Evolutionary conservation across 2,797 vertebrate species (phyloP), one percentile per base, ranked within the genome.

Genomic region (Chromobotia macracanthus): DNA sequence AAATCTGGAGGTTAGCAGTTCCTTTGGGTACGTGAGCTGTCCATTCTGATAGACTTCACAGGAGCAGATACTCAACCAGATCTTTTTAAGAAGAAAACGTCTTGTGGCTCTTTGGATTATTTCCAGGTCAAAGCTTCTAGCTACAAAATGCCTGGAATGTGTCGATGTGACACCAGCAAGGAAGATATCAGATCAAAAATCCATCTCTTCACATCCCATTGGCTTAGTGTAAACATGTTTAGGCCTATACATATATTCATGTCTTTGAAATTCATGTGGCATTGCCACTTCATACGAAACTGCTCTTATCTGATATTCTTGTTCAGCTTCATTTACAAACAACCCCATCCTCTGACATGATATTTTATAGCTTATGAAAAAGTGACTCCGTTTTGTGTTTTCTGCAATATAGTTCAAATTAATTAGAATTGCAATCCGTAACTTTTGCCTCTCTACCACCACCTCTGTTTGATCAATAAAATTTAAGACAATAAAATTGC

Each of bases 61-160:
- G 72, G 86, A 87, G 77, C 74, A 83, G 83, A 77, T 70, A 76
- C 80, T 90, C 56, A 65, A 15, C 11, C 11, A 23, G 56, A 10
- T 44, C 41, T 5, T 18, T n/a, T 18, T 51, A n/a, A 18, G 50
- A n/a, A n/a, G 15, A 51, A 63, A 63, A 63, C 61, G n/a, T 77
- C 53, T 80, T 66, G 55, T 35, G 77, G 58, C 18, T 64, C 70
- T 74, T 55, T 80, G 82, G 72, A 80, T 86, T 79, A 84, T 75
- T 87, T 84, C 76, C 73, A 77, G 74, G 31, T 11, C 38, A 84
- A 56, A 69, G 46, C 83, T 79, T 90, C 77, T 84, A 88, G 82
- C 84, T 71, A 75, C 35, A 71, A 74, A 82, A 83, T 70, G 75
- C 60, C 82, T 87, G 84, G 84, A 88, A 87, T 85, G 82, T 77